These are phyloP conservation scores for Aleiodes testaceus DNA, from an alignment of 2,888 invertebrate genomes.

Conservation along the genomic window DNA sequence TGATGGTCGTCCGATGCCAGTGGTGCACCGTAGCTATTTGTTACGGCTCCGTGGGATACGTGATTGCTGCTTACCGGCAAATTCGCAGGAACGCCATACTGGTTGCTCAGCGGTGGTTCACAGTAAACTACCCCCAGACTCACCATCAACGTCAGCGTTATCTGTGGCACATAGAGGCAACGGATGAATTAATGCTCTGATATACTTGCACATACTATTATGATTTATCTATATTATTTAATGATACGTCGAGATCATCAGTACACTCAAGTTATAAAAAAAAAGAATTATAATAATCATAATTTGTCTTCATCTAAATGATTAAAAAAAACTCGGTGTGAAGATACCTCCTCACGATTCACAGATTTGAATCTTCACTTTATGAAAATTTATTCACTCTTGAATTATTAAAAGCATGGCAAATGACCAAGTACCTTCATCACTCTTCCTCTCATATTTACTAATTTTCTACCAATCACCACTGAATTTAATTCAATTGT, in stretches of 20 bases:
- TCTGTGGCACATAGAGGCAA: conserved; percentile 50
- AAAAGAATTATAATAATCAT: not conserved
- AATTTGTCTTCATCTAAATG: not conserved
- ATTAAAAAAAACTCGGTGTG: not conserved
- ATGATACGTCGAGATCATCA: conserved; percentile 10
- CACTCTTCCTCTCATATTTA: conserved; percentile 52
- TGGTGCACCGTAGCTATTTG: conserved; percentile 65
- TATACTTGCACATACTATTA: conserved; percentile 23
- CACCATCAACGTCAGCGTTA: conserved; percentile 57
- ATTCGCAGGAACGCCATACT: conserved; percentile 68
- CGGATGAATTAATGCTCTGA: conserved; percentile 32
- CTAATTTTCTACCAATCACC: conserved; percentile 49
- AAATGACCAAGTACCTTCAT: conserved; percentile 49
- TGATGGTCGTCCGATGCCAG: conserved; percentile 57
- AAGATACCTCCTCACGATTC: conserved; percentile 31
- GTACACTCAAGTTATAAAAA: conserved; percentile 1
- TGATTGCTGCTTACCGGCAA: conserved; percentile 57
- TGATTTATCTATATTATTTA: conserved; percentile 13
- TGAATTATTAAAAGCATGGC: conserved; percentile 23
- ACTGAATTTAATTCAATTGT: conserved; percentile 60
- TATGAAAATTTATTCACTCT: conserved; percentile 25
- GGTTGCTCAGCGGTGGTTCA: conserved; percentile 65
- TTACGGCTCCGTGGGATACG: conserved; percentile 52
- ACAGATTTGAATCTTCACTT: conserved; percentile 7
- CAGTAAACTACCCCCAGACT: conserved; percentile 57